Evolutionary conservation across 2,113 vertebrate genomes (phyloP).

Genomic region (Hipposideros armiger): DNA sequence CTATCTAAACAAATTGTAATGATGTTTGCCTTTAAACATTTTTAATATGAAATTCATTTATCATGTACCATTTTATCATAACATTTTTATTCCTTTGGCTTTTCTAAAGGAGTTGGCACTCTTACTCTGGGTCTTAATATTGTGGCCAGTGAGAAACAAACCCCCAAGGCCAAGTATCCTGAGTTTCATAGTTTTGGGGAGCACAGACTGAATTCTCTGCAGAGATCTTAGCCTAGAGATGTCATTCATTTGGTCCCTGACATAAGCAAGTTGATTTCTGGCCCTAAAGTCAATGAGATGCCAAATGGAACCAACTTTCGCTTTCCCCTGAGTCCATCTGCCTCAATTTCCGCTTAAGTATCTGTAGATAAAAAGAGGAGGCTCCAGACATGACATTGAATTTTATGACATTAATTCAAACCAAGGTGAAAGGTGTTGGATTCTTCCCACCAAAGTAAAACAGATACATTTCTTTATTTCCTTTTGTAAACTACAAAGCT

Average conservation of each 20-base stretch:
- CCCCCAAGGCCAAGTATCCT: background rate
- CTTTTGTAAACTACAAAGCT: background rate
- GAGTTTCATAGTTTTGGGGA: background rate
- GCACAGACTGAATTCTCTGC: background rate
- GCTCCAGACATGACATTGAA: background rate
- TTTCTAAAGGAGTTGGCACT: background rate
- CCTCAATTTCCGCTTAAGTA: background rate
- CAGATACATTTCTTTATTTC: background rate
- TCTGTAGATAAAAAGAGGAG: background rate
- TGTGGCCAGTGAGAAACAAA: background rate
- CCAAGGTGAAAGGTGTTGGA: background rate
- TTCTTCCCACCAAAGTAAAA: conserved; percentile 7
- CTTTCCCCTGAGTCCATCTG: background rate
- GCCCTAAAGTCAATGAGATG: background rate
- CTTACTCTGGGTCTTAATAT: background rate
- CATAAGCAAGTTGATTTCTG: background rate
- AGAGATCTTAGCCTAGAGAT: background rate
- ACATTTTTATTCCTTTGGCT: background rate
- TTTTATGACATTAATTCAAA: conserved; percentile 36
- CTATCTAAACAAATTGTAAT: background rate
- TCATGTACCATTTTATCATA: background rate
- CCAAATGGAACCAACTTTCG: background rate
- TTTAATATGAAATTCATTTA: background rate
- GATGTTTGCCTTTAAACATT: background rate
- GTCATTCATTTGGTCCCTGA: background rate